phyloP scores from a whole-genome alignment of 2,888 invertebrate genomes.

The Scaptomyza tumidula region DNA sequence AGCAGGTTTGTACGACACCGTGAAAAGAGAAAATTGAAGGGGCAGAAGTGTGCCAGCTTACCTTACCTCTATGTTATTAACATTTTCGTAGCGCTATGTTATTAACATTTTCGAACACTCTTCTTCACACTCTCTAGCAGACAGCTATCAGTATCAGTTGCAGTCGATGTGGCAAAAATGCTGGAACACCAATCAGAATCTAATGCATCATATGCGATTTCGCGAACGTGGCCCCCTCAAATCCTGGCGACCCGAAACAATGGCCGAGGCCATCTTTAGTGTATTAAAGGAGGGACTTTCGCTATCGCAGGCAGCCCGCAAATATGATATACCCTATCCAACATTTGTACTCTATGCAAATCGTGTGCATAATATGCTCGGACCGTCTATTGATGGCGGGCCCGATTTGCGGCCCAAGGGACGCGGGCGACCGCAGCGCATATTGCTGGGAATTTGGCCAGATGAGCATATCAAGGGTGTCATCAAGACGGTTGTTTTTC shows the following conservation, averaged over 20 bases:
- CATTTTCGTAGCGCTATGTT: constrained; percentile 20
- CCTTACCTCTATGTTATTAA: constrained; percentile 15
- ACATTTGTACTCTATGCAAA: constrained; percentile 97
- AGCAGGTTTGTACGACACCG: constrained; percentile 89
- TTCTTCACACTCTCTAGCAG: constrained; percentile 85
- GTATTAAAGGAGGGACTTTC: constrained; percentile 95
- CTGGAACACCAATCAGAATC: constrained; percentile 96
- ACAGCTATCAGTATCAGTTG: constrained; percentile 97
- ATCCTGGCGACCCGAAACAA: constrained; percentile 97
- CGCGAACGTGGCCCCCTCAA: constrained; percentile 96
- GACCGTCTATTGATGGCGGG: constrained; percentile 95
- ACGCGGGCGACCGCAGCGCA: constrained; percentile 94
- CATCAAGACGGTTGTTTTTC: constrained; percentile 95
- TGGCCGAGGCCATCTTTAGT: constrained; percentile 97
- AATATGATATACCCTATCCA: constrained; percentile 97
- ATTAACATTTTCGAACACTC: constrained; percentile 3
- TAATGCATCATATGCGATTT: constrained; percentile 95
- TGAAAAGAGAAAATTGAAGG: background rate
- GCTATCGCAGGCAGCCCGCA: constrained; percentile 94
- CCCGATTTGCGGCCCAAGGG: constrained; percentile 96
- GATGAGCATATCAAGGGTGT: constrained; percentile 97
- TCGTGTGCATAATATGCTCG: constrained; percentile 96
- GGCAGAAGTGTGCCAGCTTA: constrained; percentile 21
- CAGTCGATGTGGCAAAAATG: constrained; percentile 98
- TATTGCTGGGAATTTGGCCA: constrained; percentile 95